A percentile compares a stretch with the other conserved stretches of the same genome.
These are phyloP conservation scores for Montipora capricornis DNA, from an alignment of 64 coral and sea anemone genomes.

Conservation along the genomic window DNA sequence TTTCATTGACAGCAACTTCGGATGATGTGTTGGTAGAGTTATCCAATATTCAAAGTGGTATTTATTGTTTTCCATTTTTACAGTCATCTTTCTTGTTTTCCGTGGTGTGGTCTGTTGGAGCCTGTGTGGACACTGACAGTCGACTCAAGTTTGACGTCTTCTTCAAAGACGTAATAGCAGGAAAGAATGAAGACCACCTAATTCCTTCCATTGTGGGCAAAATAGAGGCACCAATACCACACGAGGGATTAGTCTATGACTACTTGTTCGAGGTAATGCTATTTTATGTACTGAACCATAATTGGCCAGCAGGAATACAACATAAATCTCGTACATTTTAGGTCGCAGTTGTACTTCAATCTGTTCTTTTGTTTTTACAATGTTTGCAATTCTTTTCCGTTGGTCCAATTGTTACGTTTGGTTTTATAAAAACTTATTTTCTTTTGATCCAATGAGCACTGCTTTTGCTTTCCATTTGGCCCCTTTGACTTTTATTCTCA, in stretches of 20 bases:
- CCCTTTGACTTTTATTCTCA: too few species aligned
- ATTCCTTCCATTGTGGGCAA: constrained; percentile 91
- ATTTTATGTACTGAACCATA: background rate
- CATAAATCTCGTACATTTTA: too few species aligned
- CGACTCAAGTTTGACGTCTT: constrained; percentile 92
- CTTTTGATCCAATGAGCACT: too few species aligned
- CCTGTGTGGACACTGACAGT: constrained; percentile 98
- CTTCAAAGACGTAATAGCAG: constrained; percentile 83
- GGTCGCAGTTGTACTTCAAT: too few species aligned
- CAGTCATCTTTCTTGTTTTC: constrained; percentile 96
- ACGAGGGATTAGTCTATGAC: constrained; percentile 97
- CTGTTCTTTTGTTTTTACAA: too few species aligned
- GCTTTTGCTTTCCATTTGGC: too few species aligned
- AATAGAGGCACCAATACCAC: constrained; percentile 88
- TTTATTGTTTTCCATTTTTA: background rate
- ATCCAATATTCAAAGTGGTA: background rate
- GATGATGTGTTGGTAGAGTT: too few species aligned
- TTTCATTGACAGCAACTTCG: too few species aligned
- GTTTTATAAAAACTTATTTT: too few species aligned
- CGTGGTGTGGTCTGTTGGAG: constrained; percentile 97
- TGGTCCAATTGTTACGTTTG: too few species aligned
- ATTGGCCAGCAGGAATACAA: too few species aligned
- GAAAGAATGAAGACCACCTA: constrained; percentile 79
- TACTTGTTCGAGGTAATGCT: constrained; percentile 94
- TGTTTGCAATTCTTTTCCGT: too few species aligned